Conservation (phyloP, 2,113 vertebrate species). For the Progne subis region DNA sequence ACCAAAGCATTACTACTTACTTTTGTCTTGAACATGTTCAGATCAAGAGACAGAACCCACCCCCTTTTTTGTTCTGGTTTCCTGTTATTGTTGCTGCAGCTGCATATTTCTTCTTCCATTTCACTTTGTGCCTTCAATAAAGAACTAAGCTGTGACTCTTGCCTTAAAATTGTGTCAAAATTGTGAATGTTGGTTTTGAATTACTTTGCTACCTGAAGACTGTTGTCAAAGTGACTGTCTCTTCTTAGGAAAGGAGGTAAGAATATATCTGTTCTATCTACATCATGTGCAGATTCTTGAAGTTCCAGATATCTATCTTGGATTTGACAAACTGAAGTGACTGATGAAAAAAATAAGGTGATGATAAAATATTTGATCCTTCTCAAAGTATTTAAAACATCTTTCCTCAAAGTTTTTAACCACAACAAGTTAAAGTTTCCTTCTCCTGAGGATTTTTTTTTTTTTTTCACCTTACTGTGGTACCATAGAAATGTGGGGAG, state of each 20-base stretch:
- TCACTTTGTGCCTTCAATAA: slow-evolving; percentile 4
- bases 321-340: background rate
- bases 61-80: slow-evolving; percentile 46
- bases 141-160: background rate
- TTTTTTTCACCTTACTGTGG: background rate
- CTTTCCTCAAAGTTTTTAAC: background rate
- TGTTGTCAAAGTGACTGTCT: slow-evolving; percentile 7
- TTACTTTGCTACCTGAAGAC: slow-evolving; percentile 29
- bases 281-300: slow-evolving; percentile 10
- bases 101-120: slow-evolving; percentile 45
- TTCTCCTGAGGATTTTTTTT: background rate
- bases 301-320: slow-evolving; percentile 40
- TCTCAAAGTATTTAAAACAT: background rate
- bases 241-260: slow-evolving; percentile 57
- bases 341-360: background rate
- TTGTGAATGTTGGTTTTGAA: background rate
- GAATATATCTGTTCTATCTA: slow-evolving; percentile 28
- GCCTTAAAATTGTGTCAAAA: background rate
- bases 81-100: slow-evolving; percentile 56
- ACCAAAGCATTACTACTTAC: background rate
- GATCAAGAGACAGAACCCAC: slow-evolving; percentile 20
- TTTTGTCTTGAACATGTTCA: background rate
- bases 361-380: background rate
- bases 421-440: background rate
- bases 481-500: background rate